Evolutionary conservation across 2,797 vertebrate species (phyloP), one percentile per base, ranked within the genome.

Genomic region (Muscicapa comitata): DNA sequence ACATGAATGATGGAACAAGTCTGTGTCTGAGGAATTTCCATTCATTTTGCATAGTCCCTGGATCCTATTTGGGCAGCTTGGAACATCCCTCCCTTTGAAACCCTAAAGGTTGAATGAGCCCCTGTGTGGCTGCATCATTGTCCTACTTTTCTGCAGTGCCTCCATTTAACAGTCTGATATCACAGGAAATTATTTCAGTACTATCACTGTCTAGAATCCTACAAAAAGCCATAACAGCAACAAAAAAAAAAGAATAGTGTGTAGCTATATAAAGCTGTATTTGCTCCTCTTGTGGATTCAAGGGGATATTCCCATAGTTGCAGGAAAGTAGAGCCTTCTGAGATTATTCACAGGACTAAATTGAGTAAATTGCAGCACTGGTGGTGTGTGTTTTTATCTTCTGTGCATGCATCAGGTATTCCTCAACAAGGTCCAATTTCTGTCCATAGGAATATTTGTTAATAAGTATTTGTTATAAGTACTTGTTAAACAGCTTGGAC

Each of bases 101-200:
- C 97, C 96, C 94, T 53, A 96, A 98, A 97, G 50, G 97, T 97
- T 16, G 98, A 98, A 97, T 0, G 4, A 90, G n/a, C 98, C 98
- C 96, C 98, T 98, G 93, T 65, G 93, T 97, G 97, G 97, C 70
- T 98, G 98, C 98, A 98, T 97, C 42, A 88, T 98, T 95, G 97
- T 98, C 53, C 93, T 98, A 91, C 98, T 98, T 81, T 98, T 76
- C 98, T 97, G 19, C 98, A 97, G 95, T 97, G 98, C 88, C 98
- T 98, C 97, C 98, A 98, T 91, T 98, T 98, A 97, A 65, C 97
- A 97, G 75, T 98, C 98, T 95, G 97, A 98, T 96, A 97, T 98
- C 97, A 98, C 98, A 9, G 97, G 98, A 97, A 97, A 98, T 95
- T 98, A 98, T 98, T 99, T 99, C 98, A 98, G 98, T 97, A 95